phyloP scores from a whole-genome alignment of 2,888 invertebrate species.

The Odontocerum albicorne region DNA sequence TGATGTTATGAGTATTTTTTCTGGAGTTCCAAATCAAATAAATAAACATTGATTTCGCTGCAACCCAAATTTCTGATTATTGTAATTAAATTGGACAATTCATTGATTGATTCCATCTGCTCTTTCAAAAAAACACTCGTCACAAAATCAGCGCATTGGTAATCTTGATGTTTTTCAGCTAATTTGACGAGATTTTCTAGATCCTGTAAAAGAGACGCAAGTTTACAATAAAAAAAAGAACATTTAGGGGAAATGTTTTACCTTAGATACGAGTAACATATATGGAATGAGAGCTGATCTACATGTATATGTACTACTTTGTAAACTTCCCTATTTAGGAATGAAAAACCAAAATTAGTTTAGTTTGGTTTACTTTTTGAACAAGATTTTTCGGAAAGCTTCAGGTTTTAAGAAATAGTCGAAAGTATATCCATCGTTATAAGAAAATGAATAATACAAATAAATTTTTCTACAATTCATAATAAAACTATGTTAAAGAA shows the following conservation, averaged over 20 bases:
- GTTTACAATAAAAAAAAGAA: too few relatives aligned
- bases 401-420: too few relatives aligned
- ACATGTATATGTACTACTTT: too few relatives aligned
- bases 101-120: slow-evolving; percentile 46
- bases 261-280: too few relatives aligned
- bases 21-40: slow-evolving; percentile 44
- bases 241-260: too few relatives aligned
- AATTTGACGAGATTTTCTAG: slow-evolving; percentile 45
- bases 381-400: not conserved
- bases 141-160: slow-evolving; percentile 55
- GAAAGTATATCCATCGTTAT: too few relatives aligned
- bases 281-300: too few relatives aligned
- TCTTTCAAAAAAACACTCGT: slow-evolving; percentile 56
- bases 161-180: slow-evolving; percentile 52
- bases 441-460: too few relatives aligned
- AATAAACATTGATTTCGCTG: slow-evolving; percentile 40
- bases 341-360: too few relatives aligned
- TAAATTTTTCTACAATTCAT: too few relatives aligned
- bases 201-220: slow-evolving; percentile 22
- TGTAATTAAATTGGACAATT: slow-evolving; percentile 40
- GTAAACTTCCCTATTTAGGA: too few relatives aligned
- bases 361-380: not conserved
- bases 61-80: slow-evolving; percentile 40
- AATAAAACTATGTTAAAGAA: too few relatives aligned
- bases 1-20: slow-evolving; percentile 21